Percentiles rank a stretch among this genome's conserved stretches.
These are phyloP conservation scores for Pseudochirops cupreus DNA, from an alignment of 2,797 vertebrate genomes.

Conservation along the genomic window DNA sequence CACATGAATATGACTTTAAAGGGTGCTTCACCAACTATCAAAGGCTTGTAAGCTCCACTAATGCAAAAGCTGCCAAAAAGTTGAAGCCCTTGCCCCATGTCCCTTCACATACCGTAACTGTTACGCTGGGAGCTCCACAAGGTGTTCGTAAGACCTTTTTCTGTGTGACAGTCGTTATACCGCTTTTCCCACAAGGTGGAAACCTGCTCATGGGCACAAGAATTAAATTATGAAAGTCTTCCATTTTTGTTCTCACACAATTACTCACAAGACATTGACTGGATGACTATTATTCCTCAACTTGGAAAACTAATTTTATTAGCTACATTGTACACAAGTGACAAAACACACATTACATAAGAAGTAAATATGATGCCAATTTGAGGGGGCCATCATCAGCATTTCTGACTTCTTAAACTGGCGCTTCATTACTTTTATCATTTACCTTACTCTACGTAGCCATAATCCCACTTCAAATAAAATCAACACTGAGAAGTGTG, in stretches of 20 bases:
- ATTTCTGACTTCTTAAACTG: constrained; percentile 37
- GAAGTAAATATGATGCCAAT: constrained; percentile 32
- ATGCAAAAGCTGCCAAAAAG: background rate
- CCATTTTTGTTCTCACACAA: constrained; percentile 21
- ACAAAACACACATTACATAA: constrained; percentile 33
- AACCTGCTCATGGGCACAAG: constrained; percentile 79
- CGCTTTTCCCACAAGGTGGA: constrained; percentile 71
- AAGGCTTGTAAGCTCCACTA: background rate
- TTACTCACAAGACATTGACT: background rate
- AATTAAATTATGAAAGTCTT: constrained; percentile 49
- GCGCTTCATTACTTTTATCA: constrained; percentile 54
- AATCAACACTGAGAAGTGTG: background rate
- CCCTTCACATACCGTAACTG: constrained; percentile 82
- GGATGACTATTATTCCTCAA: background rate
- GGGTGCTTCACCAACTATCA: background rate
- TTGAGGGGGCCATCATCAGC: background rate
- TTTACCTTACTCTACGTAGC: constrained; percentile 64
- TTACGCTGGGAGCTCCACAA: constrained; percentile 73
- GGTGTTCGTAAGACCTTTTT: constrained; percentile 66
- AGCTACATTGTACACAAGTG: constrained; percentile 26
- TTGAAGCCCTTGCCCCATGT: background rate
- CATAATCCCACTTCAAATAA: constrained; percentile 24
- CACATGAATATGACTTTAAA: background rate
- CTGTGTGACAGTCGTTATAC: constrained; percentile 72
- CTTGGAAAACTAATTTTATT: background rate